A percentile compares a stretch with the other conserved stretches of the same genome.
Evolutionary conservation across 2,113 vertebrate genomes (phyloP).

Genomic region (Passer domesticus): DNA sequence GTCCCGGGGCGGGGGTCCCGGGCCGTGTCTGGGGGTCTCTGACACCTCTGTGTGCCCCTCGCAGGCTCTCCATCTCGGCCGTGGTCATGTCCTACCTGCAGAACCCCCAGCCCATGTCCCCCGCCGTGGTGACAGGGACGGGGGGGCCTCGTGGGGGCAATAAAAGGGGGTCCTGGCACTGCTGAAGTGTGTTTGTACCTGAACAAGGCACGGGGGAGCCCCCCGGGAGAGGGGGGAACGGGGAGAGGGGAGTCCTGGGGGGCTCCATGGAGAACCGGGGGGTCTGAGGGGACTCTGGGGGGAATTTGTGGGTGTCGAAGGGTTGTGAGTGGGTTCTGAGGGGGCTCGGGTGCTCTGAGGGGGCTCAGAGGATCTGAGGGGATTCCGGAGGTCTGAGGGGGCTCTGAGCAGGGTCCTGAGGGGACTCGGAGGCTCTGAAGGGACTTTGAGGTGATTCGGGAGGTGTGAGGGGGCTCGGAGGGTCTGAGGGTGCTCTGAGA

Average conservation of each 20-base stretch:
- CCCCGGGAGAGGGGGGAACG: background rate
- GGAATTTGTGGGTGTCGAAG: too few species aligned
- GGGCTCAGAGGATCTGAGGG: too few species aligned
- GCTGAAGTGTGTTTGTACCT: background rate
- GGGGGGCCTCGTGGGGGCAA: background rate
- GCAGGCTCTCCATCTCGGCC: conserved; percentile 93
- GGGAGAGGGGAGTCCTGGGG: too few species aligned
- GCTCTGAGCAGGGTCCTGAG: too few species aligned
- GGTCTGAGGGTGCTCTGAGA: too few species aligned
- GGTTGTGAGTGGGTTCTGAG: too few species aligned
- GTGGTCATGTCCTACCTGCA: conserved; percentile 98
- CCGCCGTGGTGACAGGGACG: conserved; percentile 84
- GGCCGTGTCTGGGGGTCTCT: background rate
- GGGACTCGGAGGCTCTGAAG: too few species aligned
- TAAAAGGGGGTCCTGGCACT: background rate
- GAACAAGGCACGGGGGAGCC: background rate
- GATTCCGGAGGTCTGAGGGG: too few species aligned
- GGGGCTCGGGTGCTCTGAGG: accelerated
- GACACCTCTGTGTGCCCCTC: background rate
- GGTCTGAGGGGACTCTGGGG: background rate
- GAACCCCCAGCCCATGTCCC: conserved; percentile 96
- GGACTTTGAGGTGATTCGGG: too few species aligned
- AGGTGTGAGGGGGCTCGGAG: too few species aligned
- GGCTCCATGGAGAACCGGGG: background rate
- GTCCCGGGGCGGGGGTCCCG: background rate